Evolutionary conservation across 2,888 invertebrate species (phyloP).

Genomic region (Notodromas monacha): DNA sequence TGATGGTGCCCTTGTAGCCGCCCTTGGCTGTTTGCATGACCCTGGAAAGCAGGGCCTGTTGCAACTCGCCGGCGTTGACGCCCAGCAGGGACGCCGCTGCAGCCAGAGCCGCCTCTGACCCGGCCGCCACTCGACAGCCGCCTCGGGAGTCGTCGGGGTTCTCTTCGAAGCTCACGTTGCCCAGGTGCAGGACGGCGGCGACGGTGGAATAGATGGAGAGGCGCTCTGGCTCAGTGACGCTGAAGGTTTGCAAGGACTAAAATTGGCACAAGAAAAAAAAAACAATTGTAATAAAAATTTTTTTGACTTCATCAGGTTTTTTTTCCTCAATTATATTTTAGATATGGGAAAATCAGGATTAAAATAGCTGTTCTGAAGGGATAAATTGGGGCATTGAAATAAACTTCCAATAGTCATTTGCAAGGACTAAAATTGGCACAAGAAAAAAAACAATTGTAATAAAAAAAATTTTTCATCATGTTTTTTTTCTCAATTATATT

Average conservation of each 20-base stretch:
- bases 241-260: constrained; percentile 39
- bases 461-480: too few species aligned
- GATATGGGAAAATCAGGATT: too few species aligned
- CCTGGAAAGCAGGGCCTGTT: constrained; percentile 50
- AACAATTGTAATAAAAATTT: too few species aligned
- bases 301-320: too few species aligned
- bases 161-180: constrained; percentile 81
- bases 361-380: too few species aligned
- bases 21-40: constrained; percentile 88
- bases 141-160: constrained; percentile 43
- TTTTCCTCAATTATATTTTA: too few species aligned
- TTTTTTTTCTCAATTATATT: too few species aligned
- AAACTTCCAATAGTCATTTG: too few species aligned
- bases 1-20: constrained; percentile 72
- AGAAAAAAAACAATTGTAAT: too few species aligned
- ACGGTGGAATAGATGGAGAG: constrained; percentile 52
- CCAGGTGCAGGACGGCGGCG: constrained; percentile 70
- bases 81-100: constrained; percentile 34
- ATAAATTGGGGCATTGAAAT: too few species aligned
- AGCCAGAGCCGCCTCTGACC: constrained; percentile 28
- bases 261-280: too few species aligned
- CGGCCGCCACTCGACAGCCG: constrained; percentile 17
- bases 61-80: constrained; percentile 40
- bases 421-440: too few species aligned
- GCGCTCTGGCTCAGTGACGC: constrained; percentile 36